These are phyloP conservation scores for Lophotis ruficrista DNA, from an alignment of 2,113 vertebrate species.

Conservation along the genomic window DNA sequence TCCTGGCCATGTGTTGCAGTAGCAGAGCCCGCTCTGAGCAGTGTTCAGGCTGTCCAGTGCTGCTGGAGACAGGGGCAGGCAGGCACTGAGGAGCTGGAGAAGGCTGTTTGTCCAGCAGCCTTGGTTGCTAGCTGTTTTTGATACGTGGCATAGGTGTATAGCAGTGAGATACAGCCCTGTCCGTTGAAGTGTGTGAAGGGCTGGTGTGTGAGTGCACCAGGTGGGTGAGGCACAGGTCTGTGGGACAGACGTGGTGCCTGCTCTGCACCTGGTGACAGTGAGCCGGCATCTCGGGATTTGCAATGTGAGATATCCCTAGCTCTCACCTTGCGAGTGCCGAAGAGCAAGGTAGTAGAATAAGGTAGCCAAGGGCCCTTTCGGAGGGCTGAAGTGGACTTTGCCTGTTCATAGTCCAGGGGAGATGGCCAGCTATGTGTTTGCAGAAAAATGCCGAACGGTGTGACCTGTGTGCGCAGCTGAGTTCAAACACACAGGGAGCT, in stretches of 20 bases:
- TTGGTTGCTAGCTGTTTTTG: not conserved
- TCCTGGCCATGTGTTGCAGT: accelerated
- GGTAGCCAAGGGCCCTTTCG: not conserved
- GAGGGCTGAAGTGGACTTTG: not conserved
- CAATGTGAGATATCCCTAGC: not conserved
- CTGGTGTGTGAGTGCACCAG: not conserved
- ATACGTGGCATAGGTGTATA: accelerated
- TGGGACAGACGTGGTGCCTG: too few species aligned
- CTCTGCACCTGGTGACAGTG: not conserved
- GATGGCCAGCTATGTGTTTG: not conserved
- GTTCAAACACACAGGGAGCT: not conserved
- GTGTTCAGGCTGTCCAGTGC: not conserved
- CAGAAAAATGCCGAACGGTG: not conserved
- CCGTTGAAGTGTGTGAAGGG: accelerated
- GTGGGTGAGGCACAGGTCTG: not conserved
- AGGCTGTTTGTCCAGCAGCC: not conserved
- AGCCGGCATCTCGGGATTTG: not conserved
- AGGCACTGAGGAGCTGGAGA: not conserved
- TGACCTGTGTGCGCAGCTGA: not conserved
- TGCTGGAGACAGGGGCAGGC: not conserved
- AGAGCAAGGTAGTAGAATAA: not conserved
- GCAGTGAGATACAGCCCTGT: not conserved
- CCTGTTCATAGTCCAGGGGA: accelerated
- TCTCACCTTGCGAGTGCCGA: not conserved
- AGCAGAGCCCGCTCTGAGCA: not conserved